Percentiles rank a stretch among this genome's conserved stretches.
Evolutionary conservation across 1,140 invertebrate genomes (phyloP).

Genomic region (Paramacrobiotus metropolitanus): DNA sequence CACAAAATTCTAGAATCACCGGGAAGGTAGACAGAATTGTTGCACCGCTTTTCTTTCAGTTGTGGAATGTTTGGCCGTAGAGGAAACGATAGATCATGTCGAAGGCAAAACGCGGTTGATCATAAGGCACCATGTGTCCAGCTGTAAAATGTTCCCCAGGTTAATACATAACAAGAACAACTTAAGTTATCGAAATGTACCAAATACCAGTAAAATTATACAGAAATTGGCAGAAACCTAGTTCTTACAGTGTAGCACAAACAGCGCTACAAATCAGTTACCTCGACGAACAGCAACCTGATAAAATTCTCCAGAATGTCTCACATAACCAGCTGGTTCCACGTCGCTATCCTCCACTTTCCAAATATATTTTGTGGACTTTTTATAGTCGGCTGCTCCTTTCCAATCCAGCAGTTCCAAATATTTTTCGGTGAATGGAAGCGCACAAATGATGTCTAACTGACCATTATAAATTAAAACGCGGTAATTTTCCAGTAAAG

Average conservation of each 20-base stretch:
- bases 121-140: conserved; percentile 55
- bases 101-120: conserved; percentile 50
- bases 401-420: conserved; percentile 38
- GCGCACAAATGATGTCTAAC: conserved; percentile 57
- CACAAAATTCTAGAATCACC: too few relatives aligned
- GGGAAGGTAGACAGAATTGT: too few relatives aligned
- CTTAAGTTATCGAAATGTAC: too few relatives aligned
- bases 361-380: conserved; percentile 39
- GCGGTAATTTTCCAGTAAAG: background rate
- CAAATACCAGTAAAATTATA: too few relatives aligned
- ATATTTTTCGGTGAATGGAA: conserved; percentile 47
- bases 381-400: conserved; percentile 35
- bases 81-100: conserved; percentile 53
- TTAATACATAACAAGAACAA: too few relatives aligned
- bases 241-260: too few relatives aligned
- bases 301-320: conserved; percentile 40
- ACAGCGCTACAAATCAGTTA: too few relatives aligned
- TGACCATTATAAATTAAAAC: conserved; percentile 43
- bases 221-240: too few relatives aligned
- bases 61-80: conserved; percentile 22
- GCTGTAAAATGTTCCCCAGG: too few relatives aligned
- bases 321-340: conserved; percentile 49
- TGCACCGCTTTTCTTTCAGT: conserved; percentile 4
- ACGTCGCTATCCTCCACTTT: conserved; percentile 27
- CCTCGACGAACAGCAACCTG: conserved; percentile 43